phyloP scores from a whole-genome alignment of 2,113 vertebrate genomes.

The Siphamia tubifer region DNA sequence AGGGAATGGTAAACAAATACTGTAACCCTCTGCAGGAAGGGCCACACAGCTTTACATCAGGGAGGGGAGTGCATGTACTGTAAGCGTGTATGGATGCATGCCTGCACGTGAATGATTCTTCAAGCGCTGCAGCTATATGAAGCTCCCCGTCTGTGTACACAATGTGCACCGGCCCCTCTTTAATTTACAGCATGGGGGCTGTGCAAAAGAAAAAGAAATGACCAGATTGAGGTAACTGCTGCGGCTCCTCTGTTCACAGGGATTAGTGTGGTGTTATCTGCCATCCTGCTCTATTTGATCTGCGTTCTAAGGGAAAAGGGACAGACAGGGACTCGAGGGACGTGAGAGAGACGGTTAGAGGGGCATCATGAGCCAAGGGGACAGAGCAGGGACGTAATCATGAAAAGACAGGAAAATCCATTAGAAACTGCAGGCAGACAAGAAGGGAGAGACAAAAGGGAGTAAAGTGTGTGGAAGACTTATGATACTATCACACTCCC shows the following conservation, averaged over 20 bases:
- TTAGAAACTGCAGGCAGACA: background rate
- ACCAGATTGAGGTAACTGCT: constrained; percentile 47
- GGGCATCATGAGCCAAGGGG: constrained; percentile 22
- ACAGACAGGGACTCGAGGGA: constrained; percentile 44
- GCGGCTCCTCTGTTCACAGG: constrained; percentile 29
- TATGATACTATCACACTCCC: constrained; percentile 18
- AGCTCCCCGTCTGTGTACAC: constrained; percentile 1
- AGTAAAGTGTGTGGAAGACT: background rate
- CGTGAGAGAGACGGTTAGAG: background rate
- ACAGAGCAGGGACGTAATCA: background rate
- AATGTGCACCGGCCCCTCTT: constrained; percentile 15
- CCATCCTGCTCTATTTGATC: constrained; percentile 61
- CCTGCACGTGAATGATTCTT: constrained; percentile 4
- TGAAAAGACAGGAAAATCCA: constrained; percentile 20
- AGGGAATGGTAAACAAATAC: constrained; percentile 73
- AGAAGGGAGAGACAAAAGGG: background rate
- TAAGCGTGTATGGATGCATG: background rate
- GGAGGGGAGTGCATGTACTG: background rate
- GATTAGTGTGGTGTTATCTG: constrained; percentile 55
- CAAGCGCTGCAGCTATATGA: constrained; percentile 30
- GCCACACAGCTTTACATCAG: constrained; percentile 60
- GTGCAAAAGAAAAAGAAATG: constrained; percentile 3
- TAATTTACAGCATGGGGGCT: constrained; percentile 18
- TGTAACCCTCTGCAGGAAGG: constrained; percentile 64
- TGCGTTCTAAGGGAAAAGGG: constrained; percentile 47